phyloP scores from a whole-genome alignment of 2,113 vertebrate genomes.

The Todiramphus chloris region DNA sequence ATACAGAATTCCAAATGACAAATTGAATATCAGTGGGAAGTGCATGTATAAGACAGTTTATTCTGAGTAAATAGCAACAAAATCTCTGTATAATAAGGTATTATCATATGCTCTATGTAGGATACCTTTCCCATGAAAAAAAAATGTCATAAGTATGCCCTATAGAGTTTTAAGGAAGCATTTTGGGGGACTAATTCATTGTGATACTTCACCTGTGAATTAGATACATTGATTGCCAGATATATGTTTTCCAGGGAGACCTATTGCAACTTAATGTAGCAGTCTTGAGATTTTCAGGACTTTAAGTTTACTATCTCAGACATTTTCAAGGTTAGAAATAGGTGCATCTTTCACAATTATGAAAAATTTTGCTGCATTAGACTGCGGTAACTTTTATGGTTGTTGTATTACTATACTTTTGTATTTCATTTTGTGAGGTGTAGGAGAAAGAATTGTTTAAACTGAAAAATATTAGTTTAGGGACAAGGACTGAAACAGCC shows the following conservation, averaged over 20 bases:
- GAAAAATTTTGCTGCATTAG: neutral
- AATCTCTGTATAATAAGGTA: neutral
- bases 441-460: neutral
- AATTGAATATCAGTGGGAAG: neutral
- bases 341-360: neutral
- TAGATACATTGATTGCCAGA: neutral
- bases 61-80: neutral
- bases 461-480: slow-evolving; percentile 1
- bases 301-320: neutral
- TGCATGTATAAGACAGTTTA: neutral
- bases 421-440: neutral
- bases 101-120: neutral
- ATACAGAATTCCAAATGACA: neutral
- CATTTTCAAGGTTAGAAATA: neutral
- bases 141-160: neutral
- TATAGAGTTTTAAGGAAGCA: neutral
- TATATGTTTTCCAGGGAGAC: neutral
- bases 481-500: neutral
- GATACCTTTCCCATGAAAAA: neutral
- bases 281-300: neutral
- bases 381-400: neutral
- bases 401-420: neutral
- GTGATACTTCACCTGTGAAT: neutral
- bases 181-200: neutral
- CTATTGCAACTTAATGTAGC: neutral